phyloP scores from a whole-genome alignment of 1,140 invertebrate genomes.

The Drosophila quadrilineata region DNA sequence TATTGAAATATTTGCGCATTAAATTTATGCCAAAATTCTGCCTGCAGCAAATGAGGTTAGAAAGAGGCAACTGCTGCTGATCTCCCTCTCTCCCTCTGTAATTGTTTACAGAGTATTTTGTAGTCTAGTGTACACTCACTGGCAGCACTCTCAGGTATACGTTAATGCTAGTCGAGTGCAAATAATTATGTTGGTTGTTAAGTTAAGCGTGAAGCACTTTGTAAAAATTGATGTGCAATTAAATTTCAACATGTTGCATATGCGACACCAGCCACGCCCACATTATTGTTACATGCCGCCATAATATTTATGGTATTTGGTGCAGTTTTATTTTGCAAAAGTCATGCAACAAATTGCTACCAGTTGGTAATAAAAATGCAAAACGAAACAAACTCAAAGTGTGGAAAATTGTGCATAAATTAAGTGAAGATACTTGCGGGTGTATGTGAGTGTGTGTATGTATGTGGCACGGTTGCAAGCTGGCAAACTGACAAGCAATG shows the following conservation, averaged over 20 bases:
- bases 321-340: constrained; percentile 6
- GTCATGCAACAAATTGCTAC: constrained; percentile 6
- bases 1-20: too few relatives aligned
- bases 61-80: too few relatives aligned
- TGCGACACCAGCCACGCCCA: constrained; percentile 15
- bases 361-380: constrained; percentile 16
- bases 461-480: too few relatives aligned
- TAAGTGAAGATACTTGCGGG: constrained; percentile 18
- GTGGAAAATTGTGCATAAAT: constrained; percentile 57
- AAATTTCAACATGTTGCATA: constrained; percentile 24
- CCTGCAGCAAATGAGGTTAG: too few relatives aligned
- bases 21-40: too few relatives aligned
- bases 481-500: too few relatives aligned
- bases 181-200: constrained; percentile 70
- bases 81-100: neutral
- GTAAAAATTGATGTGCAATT: constrained; percentile 65
- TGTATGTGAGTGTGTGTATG: too few relatives aligned
- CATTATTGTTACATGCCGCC: constrained; percentile 5
- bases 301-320: neutral
- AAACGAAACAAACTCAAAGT: constrained; percentile 23
- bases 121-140: neutral
- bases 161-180: constrained; percentile 67
- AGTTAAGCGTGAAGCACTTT: constrained; percentile 72
- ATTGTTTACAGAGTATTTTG: neutral
- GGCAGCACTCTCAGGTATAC: constrained; percentile 27